Conservation (phyloP, 2,888 invertebrate species). For the Melipona beecheii region DNA sequence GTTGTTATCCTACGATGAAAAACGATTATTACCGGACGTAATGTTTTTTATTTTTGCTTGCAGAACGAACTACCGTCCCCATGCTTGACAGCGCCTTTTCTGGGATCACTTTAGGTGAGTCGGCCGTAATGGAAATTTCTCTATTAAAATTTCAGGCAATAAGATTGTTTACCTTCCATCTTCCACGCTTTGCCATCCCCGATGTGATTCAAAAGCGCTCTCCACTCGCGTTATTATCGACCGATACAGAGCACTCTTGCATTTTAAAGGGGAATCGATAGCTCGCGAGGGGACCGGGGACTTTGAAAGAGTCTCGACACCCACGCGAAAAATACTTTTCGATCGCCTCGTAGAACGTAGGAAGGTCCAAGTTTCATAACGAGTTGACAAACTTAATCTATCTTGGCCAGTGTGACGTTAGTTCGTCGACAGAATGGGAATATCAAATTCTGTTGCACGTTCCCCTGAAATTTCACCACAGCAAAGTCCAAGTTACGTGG, state of each 20-base stretch:
- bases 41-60: slow-evolving; percentile 58
- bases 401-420: not conserved
- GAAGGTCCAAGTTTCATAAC: not conserved
- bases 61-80: slow-evolving; percentile 75
- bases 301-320: slow-evolving; percentile 9
- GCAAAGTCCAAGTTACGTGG: too few species aligned
- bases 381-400: slow-evolving; percentile 10
- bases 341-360: not conserved
- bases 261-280: slow-evolving; percentile 56
- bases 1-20: not conserved
- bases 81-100: slow-evolving; percentile 73
- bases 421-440: not conserved
- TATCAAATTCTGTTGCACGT: not conserved
- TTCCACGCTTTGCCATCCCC: slow-evolving; percentile 25
- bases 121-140: slow-evolving; percentile 45
- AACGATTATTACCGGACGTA: not conserved
- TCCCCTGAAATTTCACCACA: not conserved
- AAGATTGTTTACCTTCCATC: slow-evolving; percentile 54
- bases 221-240: slow-evolving; percentile 48
- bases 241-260: slow-evolving; percentile 39
- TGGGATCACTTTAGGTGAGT: slow-evolving; percentile 76
- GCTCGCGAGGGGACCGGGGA: not conserved
- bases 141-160: slow-evolving; percentile 57
- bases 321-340: not conserved
- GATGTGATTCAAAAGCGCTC: slow-evolving; percentile 43